Conservation (phyloP, 2,888 invertebrate genomes). For the Macrophya annulata region DNA sequence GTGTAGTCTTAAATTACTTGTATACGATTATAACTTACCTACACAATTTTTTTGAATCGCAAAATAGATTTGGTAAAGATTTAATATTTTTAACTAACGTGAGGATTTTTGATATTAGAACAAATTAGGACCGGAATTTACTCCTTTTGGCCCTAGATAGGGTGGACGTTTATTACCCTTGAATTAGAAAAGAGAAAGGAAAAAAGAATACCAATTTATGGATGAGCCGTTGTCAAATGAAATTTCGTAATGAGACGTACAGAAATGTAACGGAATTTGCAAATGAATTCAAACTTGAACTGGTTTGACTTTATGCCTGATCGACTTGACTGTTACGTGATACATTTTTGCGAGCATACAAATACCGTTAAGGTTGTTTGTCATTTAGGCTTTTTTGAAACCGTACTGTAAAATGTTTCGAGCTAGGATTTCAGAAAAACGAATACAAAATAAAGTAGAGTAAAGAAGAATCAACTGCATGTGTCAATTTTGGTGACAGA, state of each 20-base stretch:
- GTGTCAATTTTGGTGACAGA: background rate
- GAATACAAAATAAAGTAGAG: background rate
- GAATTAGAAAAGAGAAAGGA: background rate
- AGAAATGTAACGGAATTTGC: background rate
- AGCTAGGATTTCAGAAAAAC: background rate
- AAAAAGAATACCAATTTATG: background rate
- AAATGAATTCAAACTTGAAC: background rate
- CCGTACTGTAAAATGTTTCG: background rate
- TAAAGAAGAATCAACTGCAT: background rate
- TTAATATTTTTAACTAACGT: background rate
- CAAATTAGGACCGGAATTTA: no score
- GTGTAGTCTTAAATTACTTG: background rate
- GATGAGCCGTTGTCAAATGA: background rate
- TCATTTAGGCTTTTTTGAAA: background rate
- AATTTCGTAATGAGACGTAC: background rate
- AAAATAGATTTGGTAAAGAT: background rate
- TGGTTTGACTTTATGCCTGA: background rate
- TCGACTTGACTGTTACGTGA: background rate
- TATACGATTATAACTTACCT: background rate
- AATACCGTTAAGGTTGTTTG: background rate
- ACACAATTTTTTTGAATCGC: background rate
- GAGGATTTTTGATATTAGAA: background rate
- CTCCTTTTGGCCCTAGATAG: background rate
- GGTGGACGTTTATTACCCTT: background rate
- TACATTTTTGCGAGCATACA: no score